Evolutionary conservation across 2,113 vertebrate genomes (phyloP), one percentile per base, ranked within the genome.

Genomic region (Thamnaconus septentrionalis): DNA sequence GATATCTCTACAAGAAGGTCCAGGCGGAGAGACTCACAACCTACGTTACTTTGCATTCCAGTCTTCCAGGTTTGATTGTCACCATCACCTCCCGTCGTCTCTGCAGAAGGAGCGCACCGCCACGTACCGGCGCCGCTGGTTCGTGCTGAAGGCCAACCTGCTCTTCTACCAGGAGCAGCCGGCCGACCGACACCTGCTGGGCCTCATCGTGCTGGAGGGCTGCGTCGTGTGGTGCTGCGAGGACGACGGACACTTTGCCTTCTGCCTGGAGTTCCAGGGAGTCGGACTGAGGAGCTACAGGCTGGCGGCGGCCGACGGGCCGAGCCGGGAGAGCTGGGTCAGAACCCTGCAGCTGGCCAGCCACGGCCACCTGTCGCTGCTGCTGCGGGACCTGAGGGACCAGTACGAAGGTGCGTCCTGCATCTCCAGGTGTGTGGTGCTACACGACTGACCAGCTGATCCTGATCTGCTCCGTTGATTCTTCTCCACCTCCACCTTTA

Each of bases 1-100:
- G 92, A 8, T 88, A 90, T 52, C 89, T 94, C 31, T 87, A 88
- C 60, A 95, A 94, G 84, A 93, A 92, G 91, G 92, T 93, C 48
- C 18, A 57, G 11, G 8, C 10, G 11, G 7, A 66, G 7, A 64
- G 9, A 53, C 8, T 1, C 18, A 31, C 7, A 48, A 56, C 48
- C 10, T 2, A 46, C 39, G 50, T 9, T 48, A 42, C 18, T 4
- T 18, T 41, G 6, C 12, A 1, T 8, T 2, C 18, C 18, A 31
- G 18, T 31, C 18, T 2, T 31, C 18, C 18, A 31, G 18, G 18
- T 31, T 1, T 31, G 48, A 7, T 59, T 50, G 44, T 7, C 44
- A 45, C 44, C 44, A 45, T 45, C 5, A 45, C 44, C 7, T 45
- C 7, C 7, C 44, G 5, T 45, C 44, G 31, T 60, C 41, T 51